These are phyloP conservation scores for Gallinago stenura DNA, from an alignment of 2,797 vertebrate species.

Conservation along the genomic window DNA sequence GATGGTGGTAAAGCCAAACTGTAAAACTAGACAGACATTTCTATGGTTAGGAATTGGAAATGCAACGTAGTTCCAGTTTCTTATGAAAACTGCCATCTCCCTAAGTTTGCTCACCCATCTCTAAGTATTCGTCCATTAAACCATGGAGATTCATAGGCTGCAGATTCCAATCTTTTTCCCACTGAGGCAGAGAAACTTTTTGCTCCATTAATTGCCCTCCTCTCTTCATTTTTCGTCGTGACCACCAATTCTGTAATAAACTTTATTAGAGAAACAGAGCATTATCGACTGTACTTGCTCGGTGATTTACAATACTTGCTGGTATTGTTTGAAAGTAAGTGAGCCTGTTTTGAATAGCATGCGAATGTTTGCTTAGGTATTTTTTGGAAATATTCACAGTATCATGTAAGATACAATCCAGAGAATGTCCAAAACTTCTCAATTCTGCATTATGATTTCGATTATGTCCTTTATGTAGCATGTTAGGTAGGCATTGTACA, in stretches of 20 bases:
- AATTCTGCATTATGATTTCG: background rate
- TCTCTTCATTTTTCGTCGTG: slow-evolving; percentile 94
- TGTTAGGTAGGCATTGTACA: background rate
- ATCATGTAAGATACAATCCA: background rate
- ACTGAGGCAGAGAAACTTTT: slow-evolving; percentile 92
- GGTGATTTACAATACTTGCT: background rate
- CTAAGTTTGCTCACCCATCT: slow-evolving; percentile 89
- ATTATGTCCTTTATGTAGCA: background rate
- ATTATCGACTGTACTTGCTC: background rate
- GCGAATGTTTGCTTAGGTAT: background rate
- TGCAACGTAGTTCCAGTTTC: background rate
- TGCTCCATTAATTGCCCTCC: slow-evolving; percentile 86
- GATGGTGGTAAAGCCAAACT: slow-evolving; percentile 99
- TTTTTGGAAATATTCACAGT: background rate
- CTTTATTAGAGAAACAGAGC: slow-evolving; percentile 74
- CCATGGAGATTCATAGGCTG: slow-evolving; percentile 99
- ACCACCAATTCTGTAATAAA: slow-evolving; percentile 99
- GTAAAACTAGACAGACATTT: slow-evolving; percentile 85
- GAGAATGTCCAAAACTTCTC: background rate
- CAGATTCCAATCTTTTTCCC: slow-evolving; percentile 99
- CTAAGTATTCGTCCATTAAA: slow-evolving; percentile 96
- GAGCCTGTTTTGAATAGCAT: background rate
- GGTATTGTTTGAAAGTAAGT: background rate
- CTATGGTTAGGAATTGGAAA: background rate
- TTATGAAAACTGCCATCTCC: background rate